Conservation (phyloP, 2,113 vertebrate genomes). For the Nettapus auritus region DNA sequence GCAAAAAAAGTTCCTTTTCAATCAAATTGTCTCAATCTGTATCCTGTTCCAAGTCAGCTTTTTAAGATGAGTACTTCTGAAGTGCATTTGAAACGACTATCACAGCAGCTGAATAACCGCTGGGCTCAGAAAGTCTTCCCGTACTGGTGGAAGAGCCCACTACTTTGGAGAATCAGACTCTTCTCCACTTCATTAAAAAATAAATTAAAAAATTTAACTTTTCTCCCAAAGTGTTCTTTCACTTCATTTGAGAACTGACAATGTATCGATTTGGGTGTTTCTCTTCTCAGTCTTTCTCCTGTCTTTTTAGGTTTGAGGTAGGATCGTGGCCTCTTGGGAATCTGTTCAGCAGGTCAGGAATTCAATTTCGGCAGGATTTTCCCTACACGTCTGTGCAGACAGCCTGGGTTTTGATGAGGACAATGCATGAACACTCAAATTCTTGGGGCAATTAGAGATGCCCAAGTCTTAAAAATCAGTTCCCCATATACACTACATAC, state of each 20-base stretch:
- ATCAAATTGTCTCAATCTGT: background rate
- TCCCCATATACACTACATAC: background rate
- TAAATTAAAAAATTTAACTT: background rate
- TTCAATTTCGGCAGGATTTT: background rate
- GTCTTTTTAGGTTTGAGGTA: background rate
- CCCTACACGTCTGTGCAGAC: accelerated
- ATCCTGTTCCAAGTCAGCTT: background rate
- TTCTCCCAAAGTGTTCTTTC: background rate
- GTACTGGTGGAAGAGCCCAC: background rate
- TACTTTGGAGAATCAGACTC: background rate
- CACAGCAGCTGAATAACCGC: background rate
- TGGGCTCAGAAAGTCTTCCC: background rate
- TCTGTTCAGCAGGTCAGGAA: background rate
- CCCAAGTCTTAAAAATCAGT: background rate
- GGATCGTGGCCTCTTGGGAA: background rate
- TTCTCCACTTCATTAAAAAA: background rate
- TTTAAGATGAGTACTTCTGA: conserved; percentile 30
- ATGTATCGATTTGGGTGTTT: background rate
- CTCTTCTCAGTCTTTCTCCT: background rate
- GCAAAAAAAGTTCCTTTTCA: conserved; percentile 47
- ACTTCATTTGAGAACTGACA: background rate
- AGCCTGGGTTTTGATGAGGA: background rate
- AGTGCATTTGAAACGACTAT: background rate
- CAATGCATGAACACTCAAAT: background rate
- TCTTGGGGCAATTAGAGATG: background rate